Conservation (phyloP, 2,888 invertebrate genomes). For the Aleiodes alternator region DNA sequence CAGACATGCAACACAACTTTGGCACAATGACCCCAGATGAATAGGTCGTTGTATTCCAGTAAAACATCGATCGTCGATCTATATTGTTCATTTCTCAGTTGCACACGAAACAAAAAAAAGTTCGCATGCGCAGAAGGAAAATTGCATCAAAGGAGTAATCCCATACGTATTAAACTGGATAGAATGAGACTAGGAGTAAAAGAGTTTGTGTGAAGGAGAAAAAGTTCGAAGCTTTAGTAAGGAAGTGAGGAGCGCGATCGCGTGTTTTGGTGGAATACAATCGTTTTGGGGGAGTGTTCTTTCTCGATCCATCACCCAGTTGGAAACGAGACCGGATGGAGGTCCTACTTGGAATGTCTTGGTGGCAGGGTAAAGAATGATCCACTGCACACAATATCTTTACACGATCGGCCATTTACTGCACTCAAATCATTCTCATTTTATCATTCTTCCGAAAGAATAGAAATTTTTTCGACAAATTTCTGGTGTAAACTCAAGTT, state of each 20-base stretch:
- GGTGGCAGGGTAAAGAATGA: constrained; percentile 28
- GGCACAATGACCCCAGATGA: constrained; percentile 64
- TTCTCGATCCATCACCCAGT: constrained; percentile 23
- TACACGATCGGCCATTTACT: constrained; percentile 14
- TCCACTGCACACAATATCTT: neutral
- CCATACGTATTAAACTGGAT: neutral
- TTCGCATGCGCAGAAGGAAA: constrained; percentile 13
- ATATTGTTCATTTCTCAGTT: constrained; percentile 14
- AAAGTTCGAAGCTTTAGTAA: constrained; percentile 21
- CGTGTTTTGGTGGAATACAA: constrained; percentile 25
- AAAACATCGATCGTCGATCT: constrained; percentile 37
- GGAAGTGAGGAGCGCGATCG: constrained; percentile 25
- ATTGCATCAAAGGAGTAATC: constrained; percentile 2
- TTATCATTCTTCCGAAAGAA: too few relatives aligned
- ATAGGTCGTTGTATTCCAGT: constrained; percentile 56
- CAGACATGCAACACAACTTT: constrained; percentile 63
- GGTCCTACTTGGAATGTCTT: constrained; percentile 29
- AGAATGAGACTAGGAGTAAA: constrained; percentile 11
- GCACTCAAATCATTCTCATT: neutral
- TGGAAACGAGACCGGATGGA: constrained; percentile 27
- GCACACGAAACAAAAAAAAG: neutral
- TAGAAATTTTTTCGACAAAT: too few relatives aligned
- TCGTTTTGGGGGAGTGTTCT: constrained; percentile 27
- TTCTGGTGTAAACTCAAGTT: too few relatives aligned
- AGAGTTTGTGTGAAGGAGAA: neutral